A percentile compares a stretch with the other conserved stretches of the same genome.
Conservation (phyloP, 2,797 vertebrate species). For the Eupleurogrammus muticus region DNA sequence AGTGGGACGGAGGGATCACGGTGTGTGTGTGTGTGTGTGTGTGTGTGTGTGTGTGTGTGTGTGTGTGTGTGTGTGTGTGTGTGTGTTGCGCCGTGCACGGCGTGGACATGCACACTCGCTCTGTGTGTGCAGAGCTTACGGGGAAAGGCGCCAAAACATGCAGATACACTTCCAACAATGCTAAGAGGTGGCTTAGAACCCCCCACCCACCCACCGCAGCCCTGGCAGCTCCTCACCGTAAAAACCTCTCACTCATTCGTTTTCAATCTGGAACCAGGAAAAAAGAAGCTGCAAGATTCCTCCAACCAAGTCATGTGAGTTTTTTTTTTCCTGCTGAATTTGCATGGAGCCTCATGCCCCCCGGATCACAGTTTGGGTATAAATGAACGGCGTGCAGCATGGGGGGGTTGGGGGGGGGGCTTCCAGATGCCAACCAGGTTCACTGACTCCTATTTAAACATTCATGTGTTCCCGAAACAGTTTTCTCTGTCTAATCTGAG, state of each 20-base stretch:
- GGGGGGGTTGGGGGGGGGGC: too few relatives aligned
- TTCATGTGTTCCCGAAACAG: constrained; percentile 83
- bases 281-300: constrained; percentile 59
- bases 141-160: constrained; percentile 66
- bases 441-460: constrained; percentile 84
- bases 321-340: constrained; percentile 48
- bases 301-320: constrained; percentile 36
- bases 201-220: constrained; percentile 24
- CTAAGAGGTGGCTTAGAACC: constrained; percentile 67
- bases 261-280: constrained; percentile 47
- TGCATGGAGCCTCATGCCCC: constrained; percentile 46
- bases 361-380: constrained; percentile 66
- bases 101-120: constrained; percentile 42
- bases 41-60: too few relatives aligned
- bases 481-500: constrained; percentile 85
- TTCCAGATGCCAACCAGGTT: constrained; percentile 69
- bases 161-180: constrained; percentile 64
- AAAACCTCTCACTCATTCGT: constrained; percentile 58
- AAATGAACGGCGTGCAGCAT: constrained; percentile 75
- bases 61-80: too few relatives aligned
- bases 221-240: constrained; percentile 40
- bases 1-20: constrained; percentile 46
- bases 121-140: constrained; percentile 59
- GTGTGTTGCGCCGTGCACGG: constrained; percentile 35
- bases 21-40: constrained; percentile 38